Conservation (phyloP, 2,113 vertebrate genomes). For the Passer montanus region DNA sequence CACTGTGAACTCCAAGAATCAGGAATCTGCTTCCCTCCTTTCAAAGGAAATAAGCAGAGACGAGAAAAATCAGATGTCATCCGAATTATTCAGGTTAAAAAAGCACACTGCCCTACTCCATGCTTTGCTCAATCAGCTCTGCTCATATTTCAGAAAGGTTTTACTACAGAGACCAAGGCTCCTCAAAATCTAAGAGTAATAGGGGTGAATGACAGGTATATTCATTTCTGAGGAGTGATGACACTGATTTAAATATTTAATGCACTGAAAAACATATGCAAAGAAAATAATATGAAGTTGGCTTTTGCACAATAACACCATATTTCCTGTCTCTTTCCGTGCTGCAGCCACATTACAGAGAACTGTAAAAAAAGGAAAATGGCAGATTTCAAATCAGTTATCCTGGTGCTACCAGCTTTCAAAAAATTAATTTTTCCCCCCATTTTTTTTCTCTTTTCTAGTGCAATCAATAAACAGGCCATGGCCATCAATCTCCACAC, state of each 20-base stretch:
- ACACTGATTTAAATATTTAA: conserved; percentile 42
- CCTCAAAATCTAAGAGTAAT: not conserved
- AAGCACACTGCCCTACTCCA: rapidly evolving
- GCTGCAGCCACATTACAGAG: not conserved
- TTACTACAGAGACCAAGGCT: not conserved
- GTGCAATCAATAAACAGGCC: conserved; percentile 63
- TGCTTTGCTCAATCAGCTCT: not conserved
- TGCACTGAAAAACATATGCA: conserved; percentile 34
- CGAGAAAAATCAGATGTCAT: not conserved
- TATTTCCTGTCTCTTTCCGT: conserved; percentile 20
- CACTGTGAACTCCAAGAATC: not conserved
- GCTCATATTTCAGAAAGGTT: not conserved
- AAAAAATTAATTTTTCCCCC: not conserved
- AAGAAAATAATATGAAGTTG: conserved; percentile 47
- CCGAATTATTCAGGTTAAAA: not conserved
- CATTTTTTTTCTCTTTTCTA: not conserved
- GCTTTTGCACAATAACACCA: conserved; percentile 14
- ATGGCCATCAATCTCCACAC: conserved; percentile 63
- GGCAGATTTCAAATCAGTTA: not conserved
- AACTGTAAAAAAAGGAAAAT: not conserved
- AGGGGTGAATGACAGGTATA: conserved; percentile 16
- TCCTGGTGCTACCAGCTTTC: not conserved
- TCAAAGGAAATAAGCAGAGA: not conserved
- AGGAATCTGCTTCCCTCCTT: not conserved
- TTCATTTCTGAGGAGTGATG: not conserved